Evolutionary conservation across 2,113 vertebrate species (phyloP).

Genomic region (Dromiciops gliroides): DNA sequence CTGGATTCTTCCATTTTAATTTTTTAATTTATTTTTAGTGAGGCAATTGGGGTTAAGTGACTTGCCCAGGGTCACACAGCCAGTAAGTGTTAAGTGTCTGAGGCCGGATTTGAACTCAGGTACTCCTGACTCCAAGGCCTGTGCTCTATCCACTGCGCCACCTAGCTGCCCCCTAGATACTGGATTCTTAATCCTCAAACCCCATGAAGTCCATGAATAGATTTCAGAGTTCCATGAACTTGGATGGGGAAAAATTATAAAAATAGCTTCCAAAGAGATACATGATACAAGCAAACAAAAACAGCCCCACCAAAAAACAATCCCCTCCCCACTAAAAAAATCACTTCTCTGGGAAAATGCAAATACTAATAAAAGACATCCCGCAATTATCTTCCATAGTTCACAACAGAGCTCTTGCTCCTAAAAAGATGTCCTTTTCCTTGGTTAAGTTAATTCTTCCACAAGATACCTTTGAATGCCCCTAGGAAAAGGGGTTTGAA

Average conservation of each 20-base stretch:
- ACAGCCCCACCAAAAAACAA: no score
- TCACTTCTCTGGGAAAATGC: slow-evolving; percentile 16
- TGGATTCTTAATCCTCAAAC: neutral
- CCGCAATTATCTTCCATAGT: slow-evolving; percentile 20
- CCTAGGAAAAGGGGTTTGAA: slow-evolving; percentile 68
- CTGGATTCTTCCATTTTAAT: no score
- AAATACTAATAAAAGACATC: neutral
- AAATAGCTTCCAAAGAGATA: neutral
- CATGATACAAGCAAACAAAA: neutral
- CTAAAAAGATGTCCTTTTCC: slow-evolving; percentile 38
- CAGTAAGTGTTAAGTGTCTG: no score
- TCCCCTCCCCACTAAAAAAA: no score
- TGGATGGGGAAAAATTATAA: neutral
- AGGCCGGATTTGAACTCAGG: no score
- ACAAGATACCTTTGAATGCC: slow-evolving; percentile 73
- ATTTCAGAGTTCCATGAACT: neutral
- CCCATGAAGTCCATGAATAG: neutral
- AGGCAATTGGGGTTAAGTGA: no score
- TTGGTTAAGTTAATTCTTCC: slow-evolving; percentile 57
- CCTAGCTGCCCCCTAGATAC: no score
- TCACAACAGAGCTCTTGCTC: slow-evolving; percentile 10
- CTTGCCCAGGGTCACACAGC: no score
- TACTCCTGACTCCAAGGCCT: no score
- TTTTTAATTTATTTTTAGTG: no score
- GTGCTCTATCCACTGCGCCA: no score